phyloP scores from a whole-genome alignment of 2,888 invertebrate genomes.

The Drosophila rellima region DNA sequence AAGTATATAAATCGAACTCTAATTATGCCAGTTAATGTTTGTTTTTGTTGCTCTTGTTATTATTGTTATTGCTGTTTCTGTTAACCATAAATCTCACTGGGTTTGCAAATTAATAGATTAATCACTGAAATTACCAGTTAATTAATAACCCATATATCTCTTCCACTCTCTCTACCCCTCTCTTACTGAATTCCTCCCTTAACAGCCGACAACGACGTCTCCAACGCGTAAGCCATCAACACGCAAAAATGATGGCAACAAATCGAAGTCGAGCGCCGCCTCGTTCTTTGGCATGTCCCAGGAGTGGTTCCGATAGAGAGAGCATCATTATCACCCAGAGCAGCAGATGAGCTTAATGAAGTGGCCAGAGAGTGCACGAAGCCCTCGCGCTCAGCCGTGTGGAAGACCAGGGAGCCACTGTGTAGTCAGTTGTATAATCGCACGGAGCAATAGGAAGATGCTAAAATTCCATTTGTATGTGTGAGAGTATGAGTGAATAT shows the following conservation, averaged over 20 bases:
- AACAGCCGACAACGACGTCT: slow-evolving; percentile 26
- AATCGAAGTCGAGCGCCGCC: slow-evolving; percentile 90
- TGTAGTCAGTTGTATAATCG: slow-evolving; percentile 45
- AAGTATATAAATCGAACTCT: slow-evolving; percentile 63
- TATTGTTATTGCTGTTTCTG: slow-evolving; percentile 32
- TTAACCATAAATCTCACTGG: slow-evolving; percentile 61
- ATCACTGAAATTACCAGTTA: slow-evolving; percentile 74
- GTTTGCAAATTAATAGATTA: slow-evolving; percentile 75
- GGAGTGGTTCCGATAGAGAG: slow-evolving; percentile 90
- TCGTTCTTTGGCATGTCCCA: slow-evolving; percentile 94
- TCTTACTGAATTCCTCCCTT: neutral
- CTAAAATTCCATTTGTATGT: slow-evolving; percentile 4
- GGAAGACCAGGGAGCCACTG: slow-evolving; percentile 21
- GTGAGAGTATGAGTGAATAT: slow-evolving; percentile 7
- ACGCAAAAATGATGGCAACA: slow-evolving; percentile 68
- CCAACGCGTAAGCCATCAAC: slow-evolving; percentile 69
- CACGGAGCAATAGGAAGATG: slow-evolving; percentile 6
- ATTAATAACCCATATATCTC: slow-evolving; percentile 73
- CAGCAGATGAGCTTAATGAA: slow-evolving; percentile 57
- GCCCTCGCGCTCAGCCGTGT: slow-evolving; percentile 32
- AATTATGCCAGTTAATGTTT: slow-evolving; percentile 57
- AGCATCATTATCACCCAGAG: slow-evolving; percentile 10
- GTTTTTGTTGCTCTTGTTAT: slow-evolving; percentile 33
- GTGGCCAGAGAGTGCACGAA: slow-evolving; percentile 55
- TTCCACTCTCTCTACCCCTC: slow-evolving; percentile 1